Conservation (phyloP, 2,797 vertebrate species). For the Notolabrus celidotus region DNA sequence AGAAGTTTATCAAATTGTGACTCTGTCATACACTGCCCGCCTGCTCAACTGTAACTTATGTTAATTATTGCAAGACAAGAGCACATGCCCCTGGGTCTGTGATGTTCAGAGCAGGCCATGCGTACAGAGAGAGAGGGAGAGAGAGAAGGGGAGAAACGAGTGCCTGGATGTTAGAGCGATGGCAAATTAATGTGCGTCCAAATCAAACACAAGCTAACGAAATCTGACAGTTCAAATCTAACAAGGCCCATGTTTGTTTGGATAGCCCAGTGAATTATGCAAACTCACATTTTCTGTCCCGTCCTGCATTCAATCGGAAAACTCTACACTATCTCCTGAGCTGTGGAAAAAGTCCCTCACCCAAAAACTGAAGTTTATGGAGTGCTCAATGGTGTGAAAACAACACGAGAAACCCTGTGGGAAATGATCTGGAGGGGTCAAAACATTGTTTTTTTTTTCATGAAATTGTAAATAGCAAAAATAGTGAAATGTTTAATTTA, state of each 20-base stretch:
- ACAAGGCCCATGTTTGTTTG: constrained; percentile 75
- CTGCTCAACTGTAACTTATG: constrained; percentile 67
- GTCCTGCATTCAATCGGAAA: constrained; percentile 55
- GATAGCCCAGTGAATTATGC: constrained; percentile 77
- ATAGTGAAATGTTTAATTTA: constrained; percentile 88
- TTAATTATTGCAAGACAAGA: constrained; percentile 76
- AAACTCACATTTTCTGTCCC: constrained; percentile 63
- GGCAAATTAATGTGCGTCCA: constrained; percentile 64
- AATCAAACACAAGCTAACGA: constrained; percentile 70
- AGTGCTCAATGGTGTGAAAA: constrained; percentile 56
- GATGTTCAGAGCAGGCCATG: constrained; percentile 71
- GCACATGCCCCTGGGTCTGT: constrained; percentile 67
- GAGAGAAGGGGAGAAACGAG: background rate
- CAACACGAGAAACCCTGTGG: constrained; percentile 42
- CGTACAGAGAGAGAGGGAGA: constrained; percentile 37
- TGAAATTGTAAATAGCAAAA: constrained; percentile 85
- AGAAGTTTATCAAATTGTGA: constrained; percentile 52
- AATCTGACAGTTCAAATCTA: constrained; percentile 77
- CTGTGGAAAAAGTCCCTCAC: constrained; percentile 29
- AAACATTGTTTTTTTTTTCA: constrained; percentile 72
- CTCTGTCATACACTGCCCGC: constrained; percentile 55
- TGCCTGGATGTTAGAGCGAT: constrained; percentile 42
- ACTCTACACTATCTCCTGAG: constrained; percentile 45
- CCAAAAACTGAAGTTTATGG: constrained; percentile 50
- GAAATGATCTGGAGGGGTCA: constrained; percentile 44